Evolutionary conservation across 2,113 vertebrate species (phyloP), one percentile per base, ranked within the genome.

Genomic region (Leucopsar rothschildi): DNA sequence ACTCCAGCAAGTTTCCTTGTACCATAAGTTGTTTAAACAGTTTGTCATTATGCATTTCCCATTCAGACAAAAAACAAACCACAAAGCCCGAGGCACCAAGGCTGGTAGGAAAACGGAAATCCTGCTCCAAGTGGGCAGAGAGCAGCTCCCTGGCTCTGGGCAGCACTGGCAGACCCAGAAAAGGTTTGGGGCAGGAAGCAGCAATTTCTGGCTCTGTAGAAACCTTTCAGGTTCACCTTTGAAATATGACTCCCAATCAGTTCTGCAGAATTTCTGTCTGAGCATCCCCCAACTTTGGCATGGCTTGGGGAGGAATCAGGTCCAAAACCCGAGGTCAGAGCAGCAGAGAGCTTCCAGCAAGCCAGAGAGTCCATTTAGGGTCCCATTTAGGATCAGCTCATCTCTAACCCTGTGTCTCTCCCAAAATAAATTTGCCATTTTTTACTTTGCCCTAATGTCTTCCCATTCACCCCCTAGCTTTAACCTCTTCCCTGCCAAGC

Each of bases 1-100:
- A 92, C 59, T 82, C 45, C 85, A 90, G 66, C 3, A 4, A 82
- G 87, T 77, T 91, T 95, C 95, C 95, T 96, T 93, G 90, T 96
- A 92, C 92, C 64, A 24, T 35, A 18, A 49, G 79, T 88, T 94
- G 90, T 97, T 96, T 97, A 95, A 95, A 96, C 63, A 85, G 44
- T 90, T 92, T 83, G 79, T 92, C 68, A 17, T 95, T 71, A 66
- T 73, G 71, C 16, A 4, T 86, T 96, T 97, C 96, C 95, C 95
- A 97, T 92, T 93, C 24, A 39, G 87, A 88, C 50, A 52, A 72
- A 96, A 93, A 91, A 65, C 76, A 87, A 75, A 75, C 19, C 71
- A 77, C 78, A 82, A 45, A 89, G 89, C 56, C 52, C 15, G 68
- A 83, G 73, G 72, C 70, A 95, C 47, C 89, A 72, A 91, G 82